These are phyloP conservation scores for Cabera pusaria DNA, from an alignment of 2,888 invertebrate genomes.

Conservation along the genomic window DNA sequence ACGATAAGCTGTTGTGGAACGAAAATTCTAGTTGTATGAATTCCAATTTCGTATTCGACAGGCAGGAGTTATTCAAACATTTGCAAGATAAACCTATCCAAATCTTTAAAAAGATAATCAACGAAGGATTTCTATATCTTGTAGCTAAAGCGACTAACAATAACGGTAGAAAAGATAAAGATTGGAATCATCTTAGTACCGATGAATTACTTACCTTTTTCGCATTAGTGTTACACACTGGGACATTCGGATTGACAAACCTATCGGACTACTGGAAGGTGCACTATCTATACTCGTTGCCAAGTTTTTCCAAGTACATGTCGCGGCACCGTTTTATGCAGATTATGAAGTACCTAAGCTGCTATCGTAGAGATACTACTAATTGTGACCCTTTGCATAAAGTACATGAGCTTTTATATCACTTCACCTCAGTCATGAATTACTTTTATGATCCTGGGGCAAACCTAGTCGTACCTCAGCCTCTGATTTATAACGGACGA, in stretches of 20 bases:
- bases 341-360: constrained; percentile 6
- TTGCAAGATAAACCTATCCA: constrained; percentile 31
- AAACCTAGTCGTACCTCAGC: not conserved
- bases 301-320: constrained; percentile 9
- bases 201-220: constrained; percentile 9
- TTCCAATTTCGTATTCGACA: constrained; percentile 13
- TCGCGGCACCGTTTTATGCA: constrained; percentile 4
- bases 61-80: constrained; percentile 24
- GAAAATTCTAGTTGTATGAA: constrained; percentile 5
- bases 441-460: constrained; percentile 1
- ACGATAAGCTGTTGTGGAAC: not conserved
- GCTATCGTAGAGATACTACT: no score
- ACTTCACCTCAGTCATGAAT: constrained; percentile 10
- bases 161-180: not conserved
- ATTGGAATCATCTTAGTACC: not conserved
- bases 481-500: not conserved
- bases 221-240: constrained; percentile 13
- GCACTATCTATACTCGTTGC: constrained; percentile 6
- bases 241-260: constrained; percentile 3
- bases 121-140: constrained; percentile 23
- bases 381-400: not conserved
- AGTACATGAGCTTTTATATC: constrained; percentile 10
- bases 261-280: constrained; percentile 11
- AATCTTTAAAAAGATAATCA: constrained; percentile 31
- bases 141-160: constrained; percentile 3